Conservation (phyloP, 2,888 invertebrate species). For the Frankliniella fusca region DNA sequence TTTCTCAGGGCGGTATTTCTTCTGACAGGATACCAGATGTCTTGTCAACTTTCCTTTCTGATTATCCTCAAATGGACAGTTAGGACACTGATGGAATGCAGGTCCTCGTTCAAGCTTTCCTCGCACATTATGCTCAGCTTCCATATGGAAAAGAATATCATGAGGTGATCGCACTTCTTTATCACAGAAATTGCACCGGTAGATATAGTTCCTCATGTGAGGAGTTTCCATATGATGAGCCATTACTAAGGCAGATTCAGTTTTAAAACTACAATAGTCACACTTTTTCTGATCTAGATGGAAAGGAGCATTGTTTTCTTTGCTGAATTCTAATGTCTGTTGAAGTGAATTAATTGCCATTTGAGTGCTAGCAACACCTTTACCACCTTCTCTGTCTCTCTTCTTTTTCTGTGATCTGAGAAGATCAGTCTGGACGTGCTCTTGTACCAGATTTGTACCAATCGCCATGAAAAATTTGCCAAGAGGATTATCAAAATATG, state of each 20-base stretch:
- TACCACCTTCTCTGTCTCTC: conserved; percentile 64
- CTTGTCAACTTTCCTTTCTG: conserved; percentile 85
- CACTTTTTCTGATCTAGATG: conserved; percentile 73
- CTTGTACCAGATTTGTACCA: conserved; percentile 84
- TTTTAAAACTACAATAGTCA: conserved; percentile 83
- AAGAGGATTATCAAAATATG: conserved; percentile 79
- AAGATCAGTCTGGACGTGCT: conserved; percentile 89
- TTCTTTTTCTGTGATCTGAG: conserved; percentile 82
- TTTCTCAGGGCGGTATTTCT: conserved; percentile 81
- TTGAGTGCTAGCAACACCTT: conserved; percentile 62
- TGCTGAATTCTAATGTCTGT: conserved; percentile 79
- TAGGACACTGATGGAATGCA: conserved; percentile 85
- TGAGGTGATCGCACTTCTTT: conserved; percentile 78
- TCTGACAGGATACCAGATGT: conserved; percentile 80
- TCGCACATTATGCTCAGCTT: conserved; percentile 78
- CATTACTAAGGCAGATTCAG: conserved; percentile 78
- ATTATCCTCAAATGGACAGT: conserved; percentile 91
- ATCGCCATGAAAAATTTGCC: conserved; percentile 90
- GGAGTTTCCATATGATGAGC: conserved; percentile 85
- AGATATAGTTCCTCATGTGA: conserved; percentile 79
- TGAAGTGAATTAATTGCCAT: conserved; percentile 75
- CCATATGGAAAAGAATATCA: conserved; percentile 88
- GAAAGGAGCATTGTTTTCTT: conserved; percentile 79
- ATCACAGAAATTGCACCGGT: conserved; percentile 73
- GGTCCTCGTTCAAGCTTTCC: conserved; percentile 80